phyloP scores from a whole-genome alignment of 2,888 invertebrate genomes.

The Hedya salicella region DNA sequence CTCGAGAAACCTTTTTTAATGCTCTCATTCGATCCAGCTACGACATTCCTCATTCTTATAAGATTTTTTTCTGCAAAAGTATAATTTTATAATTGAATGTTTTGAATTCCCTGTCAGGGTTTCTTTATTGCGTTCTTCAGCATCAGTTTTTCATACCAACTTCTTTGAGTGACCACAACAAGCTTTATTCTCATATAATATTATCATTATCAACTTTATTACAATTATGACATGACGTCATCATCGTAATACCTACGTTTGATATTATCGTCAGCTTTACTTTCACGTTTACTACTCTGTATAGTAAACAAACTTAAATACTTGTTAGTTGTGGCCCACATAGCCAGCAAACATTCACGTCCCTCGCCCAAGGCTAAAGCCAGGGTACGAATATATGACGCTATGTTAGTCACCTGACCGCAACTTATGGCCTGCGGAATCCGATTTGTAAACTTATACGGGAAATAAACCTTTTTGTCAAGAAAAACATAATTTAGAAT shows the following conservation, averaged over 20 bases:
- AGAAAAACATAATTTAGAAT: too few species aligned
- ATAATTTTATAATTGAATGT: background rate
- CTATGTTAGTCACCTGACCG: conserved; percentile 16
- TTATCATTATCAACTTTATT: conserved; percentile 19
- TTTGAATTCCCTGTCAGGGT: background rate
- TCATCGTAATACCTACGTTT: conserved; percentile 1
- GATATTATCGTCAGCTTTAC: conserved; percentile 17
- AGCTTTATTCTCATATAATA: conserved; percentile 7
- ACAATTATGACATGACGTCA: conserved; percentile 10
- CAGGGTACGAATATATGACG: conserved; percentile 48
- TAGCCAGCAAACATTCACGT: conserved; percentile 50
- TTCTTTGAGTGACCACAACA: background rate
- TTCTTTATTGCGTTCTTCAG: conserved; percentile 5
- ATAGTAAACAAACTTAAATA: conserved; percentile 41
- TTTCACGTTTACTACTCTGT: conserved; percentile 10
- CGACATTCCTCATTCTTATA: background rate
- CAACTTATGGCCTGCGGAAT: conserved; percentile 1
- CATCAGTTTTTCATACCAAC: background rate
- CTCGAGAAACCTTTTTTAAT: background rate
- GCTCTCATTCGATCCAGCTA: background rate
- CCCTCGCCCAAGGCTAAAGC: conserved; percentile 49
- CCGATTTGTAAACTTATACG: too few species aligned
- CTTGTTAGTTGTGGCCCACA: conserved; percentile 40
- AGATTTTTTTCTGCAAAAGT: background rate
- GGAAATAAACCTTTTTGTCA: too few species aligned